Evolutionary conservation across 2,888 invertebrate species (phyloP), one percentile per base, ranked within the genome.

Genomic region (Melanostoma scalare): DNA sequence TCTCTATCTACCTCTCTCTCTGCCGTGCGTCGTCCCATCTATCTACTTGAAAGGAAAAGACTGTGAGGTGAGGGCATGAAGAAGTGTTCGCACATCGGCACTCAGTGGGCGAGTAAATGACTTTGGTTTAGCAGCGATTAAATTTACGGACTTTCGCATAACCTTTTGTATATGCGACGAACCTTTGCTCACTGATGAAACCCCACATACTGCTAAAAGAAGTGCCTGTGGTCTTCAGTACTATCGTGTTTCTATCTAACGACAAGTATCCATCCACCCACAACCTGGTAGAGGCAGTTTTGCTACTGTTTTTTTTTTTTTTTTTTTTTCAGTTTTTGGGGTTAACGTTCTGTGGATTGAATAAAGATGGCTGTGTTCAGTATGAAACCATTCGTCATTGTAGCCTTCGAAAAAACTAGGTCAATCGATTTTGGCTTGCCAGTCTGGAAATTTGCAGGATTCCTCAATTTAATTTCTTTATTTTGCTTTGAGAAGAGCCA

Each of bases 91-190:
- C 84, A 84, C 79, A 75, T 84, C 67, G 74, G 58, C 74, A 71
- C 65, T 84, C 67, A 67, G 78, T 69, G 82, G 78, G 74, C 50
- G 73, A 84, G 73, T 84, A 78, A 82, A 84, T 84, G 84, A 84
- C 79, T 79, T 75, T 61, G 74, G 79, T 82, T 77, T 77, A 72
- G 82, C 82, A 73, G 63, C 79, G 71, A 79, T 84, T 84, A 78
- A 75, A 84, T 84, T 84, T 79, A 84, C 78, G 65, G 60, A 67
- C 74, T 79, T 20, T 30, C 31, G n/a, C 36, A 63, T 63, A 63
- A 36, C 36, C 46, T 6, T 60, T 71, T 67, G 69, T 67, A 69
- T 67, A 63, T 53, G 50, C 60, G 46, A 50, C 20, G 60, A 55
- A 73, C 52, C 74, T 48, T 56, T 58, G 50, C 40, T 63, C 67